These are phyloP conservation scores for Hololepta plana DNA, from an alignment of 2,888 invertebrate genomes.

Conservation along the genomic window DNA sequence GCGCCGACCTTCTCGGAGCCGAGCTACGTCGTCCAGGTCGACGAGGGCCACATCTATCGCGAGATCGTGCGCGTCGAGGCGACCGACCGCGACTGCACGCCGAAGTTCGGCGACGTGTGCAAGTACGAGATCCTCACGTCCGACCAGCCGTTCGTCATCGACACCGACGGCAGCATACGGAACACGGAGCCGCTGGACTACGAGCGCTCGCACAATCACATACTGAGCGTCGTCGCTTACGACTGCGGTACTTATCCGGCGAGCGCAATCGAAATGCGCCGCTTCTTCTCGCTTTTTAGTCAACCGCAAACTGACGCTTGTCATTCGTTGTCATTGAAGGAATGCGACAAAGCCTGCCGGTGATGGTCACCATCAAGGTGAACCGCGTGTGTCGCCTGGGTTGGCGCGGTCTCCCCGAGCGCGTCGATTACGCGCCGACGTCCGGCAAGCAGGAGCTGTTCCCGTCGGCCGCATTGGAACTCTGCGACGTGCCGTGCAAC, in stretches of 20 bases:
- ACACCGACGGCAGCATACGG: slow-evolving; percentile 84
- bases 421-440: slow-evolving; percentile 74
- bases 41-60: slow-evolving; percentile 79
- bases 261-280: background rate
- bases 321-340: slow-evolving; percentile 9
- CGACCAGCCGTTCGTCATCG: slow-evolving; percentile 80
- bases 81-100: slow-evolving; percentile 87
- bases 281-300: background rate
- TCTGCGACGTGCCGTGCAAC: slow-evolving; percentile 40
- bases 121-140: slow-evolving; percentile 90
- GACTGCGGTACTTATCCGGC: slow-evolving; percentile 56
- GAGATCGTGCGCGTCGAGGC: slow-evolving; percentile 86
- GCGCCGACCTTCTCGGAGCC: slow-evolving; percentile 82
- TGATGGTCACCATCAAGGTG: slow-evolving; percentile 85
- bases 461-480: slow-evolving; percentile 52
- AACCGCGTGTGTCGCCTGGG: slow-evolving; percentile 33
- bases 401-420: slow-evolving; percentile 51
- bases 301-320: background rate
- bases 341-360: slow-evolving; percentile 83
- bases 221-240: slow-evolving; percentile 88
- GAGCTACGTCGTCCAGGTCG: slow-evolving; percentile 76
- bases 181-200: slow-evolving; percentile 90
- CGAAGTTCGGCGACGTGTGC: slow-evolving; percentile 88
- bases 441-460: slow-evolving; percentile 65
- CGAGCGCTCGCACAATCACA: slow-evolving; percentile 87